phyloP scores from a whole-genome alignment of 2,113 vertebrate genomes.

The Hemiscyllium ocellatum region DNA sequence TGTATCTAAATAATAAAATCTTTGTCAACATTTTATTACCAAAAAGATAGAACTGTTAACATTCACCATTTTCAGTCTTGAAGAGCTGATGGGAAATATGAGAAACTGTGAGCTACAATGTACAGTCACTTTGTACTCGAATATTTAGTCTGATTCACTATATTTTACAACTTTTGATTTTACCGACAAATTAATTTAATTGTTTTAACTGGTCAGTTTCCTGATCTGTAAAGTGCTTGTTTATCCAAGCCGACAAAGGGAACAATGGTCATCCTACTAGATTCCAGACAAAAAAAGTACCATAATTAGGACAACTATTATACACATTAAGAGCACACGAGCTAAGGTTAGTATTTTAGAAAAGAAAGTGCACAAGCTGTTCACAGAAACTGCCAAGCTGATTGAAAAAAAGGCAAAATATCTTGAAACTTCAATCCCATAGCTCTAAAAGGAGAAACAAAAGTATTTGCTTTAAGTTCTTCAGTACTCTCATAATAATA shows the following conservation, averaged over 20 bases:
- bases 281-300: background rate
- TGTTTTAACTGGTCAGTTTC: too few species aligned
- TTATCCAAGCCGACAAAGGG: background rate
- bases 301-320: background rate
- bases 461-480: slow-evolving; percentile 7
- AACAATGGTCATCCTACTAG: background rate
- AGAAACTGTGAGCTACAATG: background rate
- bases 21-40: background rate
- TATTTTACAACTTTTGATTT: background rate
- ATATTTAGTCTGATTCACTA: background rate
- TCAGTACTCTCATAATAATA: background rate
- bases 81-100: background rate
- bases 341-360: background rate
- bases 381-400: background rate
- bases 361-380: background rate
- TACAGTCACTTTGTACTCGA: background rate
- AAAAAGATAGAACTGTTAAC: background rate
- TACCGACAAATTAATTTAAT: background rate
- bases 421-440: background rate
- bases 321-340: background rate
- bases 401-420: background rate
- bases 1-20: background rate
- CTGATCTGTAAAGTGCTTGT: background rate
- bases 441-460: background rate
- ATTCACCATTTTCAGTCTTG: background rate